phyloP scores from a whole-genome alignment of 1,140 invertebrate genomes.

The Drosophila sp. region DNA sequence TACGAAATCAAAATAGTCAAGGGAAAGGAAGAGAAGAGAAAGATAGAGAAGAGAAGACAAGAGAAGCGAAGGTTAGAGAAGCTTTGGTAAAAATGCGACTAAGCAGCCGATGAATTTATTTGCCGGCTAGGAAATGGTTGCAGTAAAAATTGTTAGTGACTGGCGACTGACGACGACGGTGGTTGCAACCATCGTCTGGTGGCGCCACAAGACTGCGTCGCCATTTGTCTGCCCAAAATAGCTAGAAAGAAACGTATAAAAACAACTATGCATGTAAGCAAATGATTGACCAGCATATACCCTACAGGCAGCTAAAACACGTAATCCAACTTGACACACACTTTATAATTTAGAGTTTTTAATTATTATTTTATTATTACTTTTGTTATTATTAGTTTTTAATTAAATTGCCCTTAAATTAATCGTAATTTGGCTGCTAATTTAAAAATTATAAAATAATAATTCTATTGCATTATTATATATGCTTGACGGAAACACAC shows the following conservation, averaged over 20 bases:
- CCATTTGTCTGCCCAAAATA: slow-evolving; percentile 75
- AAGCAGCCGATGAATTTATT: slow-evolving; percentile 61
- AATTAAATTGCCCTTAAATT: too few relatives aligned
- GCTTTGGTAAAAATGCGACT: slow-evolving; percentile 6
- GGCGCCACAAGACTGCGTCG: slow-evolving; percentile 75
- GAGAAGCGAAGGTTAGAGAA: neutral
- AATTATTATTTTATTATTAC: too few relatives aligned
- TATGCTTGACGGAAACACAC: too few relatives aligned
- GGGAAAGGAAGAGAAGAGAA: neutral
- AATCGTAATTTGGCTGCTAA: too few relatives aligned
- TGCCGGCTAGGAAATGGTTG: slow-evolving; percentile 58
- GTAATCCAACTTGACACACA: too few relatives aligned
- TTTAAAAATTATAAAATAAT: too few relatives aligned
- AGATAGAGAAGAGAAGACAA: neutral
- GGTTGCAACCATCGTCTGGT: slow-evolving; percentile 46
- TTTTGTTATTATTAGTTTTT: too few relatives aligned
- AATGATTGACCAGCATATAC: neutral
- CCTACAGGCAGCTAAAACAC: neutral
- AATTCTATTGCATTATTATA: too few relatives aligned
- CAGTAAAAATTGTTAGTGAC: slow-evolving; percentile 71
- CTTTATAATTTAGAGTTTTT: too few relatives aligned
- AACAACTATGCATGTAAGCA: slow-evolving; percentile 8
- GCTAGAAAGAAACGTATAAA: slow-evolving; percentile 39
- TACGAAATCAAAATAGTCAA: slow-evolving; percentile 60
- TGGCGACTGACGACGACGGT: slow-evolving; percentile 28